Conservation (phyloP, 2,113 vertebrate genomes). For the Crocuta crocuta region DNA sequence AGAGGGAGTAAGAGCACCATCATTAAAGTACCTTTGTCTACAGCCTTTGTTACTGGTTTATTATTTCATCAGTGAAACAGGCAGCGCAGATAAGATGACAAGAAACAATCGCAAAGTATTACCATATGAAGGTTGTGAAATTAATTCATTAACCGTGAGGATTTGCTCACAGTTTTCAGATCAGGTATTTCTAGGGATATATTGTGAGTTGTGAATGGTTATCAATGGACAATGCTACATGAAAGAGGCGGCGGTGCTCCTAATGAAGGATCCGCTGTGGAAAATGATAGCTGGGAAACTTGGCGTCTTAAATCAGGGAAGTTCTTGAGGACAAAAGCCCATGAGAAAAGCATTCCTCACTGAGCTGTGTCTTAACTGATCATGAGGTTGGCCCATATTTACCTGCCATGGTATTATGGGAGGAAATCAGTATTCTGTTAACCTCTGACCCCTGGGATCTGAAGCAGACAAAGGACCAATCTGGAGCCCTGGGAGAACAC, state of each 20-base stretch:
- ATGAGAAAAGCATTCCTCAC: constrained; percentile 72
- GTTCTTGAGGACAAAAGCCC: constrained; percentile 68
- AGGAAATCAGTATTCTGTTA: constrained; percentile 80
- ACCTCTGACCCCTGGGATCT: constrained; percentile 73
- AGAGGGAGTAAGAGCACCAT: neutral
- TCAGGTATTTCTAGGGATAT: neutral
- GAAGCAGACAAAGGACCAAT: constrained; percentile 79
- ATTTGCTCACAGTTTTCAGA: constrained; percentile 51
- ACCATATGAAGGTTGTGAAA: constrained; percentile 46
- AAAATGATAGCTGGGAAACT: constrained; percentile 52
- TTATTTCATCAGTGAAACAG: constrained; percentile 64
- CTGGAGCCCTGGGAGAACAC: constrained; percentile 57
- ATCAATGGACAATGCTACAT: neutral
- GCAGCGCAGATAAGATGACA: constrained; percentile 61
- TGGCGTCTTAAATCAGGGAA: constrained; percentile 50
- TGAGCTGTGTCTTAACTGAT: constrained; percentile 63
- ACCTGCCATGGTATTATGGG: constrained; percentile 67
- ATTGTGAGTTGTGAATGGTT: neutral
- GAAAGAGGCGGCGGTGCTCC: neutral
- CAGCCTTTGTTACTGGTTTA: constrained; percentile 59
- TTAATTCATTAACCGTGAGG: constrained; percentile 52
- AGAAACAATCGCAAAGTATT: constrained; percentile 65
- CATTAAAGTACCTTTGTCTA: constrained; percentile 75
- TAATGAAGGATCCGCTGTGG: neutral
- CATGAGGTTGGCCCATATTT: constrained; percentile 65